phyloP scores from a whole-genome alignment of 2,888 invertebrate genomes.

The Machimus atricapillus region DNA sequence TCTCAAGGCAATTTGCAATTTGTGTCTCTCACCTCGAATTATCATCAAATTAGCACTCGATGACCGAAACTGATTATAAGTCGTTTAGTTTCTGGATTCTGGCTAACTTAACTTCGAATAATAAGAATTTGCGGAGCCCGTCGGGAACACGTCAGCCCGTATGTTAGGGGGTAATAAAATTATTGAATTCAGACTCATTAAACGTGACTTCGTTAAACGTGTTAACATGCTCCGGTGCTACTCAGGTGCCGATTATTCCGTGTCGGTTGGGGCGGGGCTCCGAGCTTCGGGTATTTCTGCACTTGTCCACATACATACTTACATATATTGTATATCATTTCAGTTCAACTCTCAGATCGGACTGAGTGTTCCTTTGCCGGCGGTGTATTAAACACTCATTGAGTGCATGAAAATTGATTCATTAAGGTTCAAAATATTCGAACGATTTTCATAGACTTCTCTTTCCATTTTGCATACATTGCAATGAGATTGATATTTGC shows the following conservation, averaged over 20 bases:
- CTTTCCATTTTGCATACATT: not conserved
- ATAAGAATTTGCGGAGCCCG: not conserved
- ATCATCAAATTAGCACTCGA: not conserved
- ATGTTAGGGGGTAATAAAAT: not conserved
- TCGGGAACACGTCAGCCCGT: not conserved
- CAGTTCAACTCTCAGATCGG: not conserved
- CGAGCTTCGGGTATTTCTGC: not conserved
- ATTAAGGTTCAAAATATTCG: not conserved
- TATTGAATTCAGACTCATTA: slow-evolving; percentile 12
- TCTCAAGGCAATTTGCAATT: not conserved
- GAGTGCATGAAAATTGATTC: not conserved
- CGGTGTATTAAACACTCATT: not conserved
- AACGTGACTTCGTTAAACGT: slow-evolving; percentile 6
- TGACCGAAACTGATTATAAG: slow-evolving; percentile 11
- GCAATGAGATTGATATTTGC: no score
- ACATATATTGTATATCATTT: not conserved
- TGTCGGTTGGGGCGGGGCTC: not conserved
- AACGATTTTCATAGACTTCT: not conserved
- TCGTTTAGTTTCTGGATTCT: not conserved
- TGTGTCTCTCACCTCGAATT: not conserved
- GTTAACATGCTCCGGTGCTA: not conserved
- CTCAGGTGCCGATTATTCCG: not conserved
- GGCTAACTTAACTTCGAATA: not conserved
- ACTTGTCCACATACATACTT: not conserved
- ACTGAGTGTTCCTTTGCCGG: not conserved